Conservation (phyloP, 2,113 vertebrate species). For the Poecile atricapillus region DNA sequence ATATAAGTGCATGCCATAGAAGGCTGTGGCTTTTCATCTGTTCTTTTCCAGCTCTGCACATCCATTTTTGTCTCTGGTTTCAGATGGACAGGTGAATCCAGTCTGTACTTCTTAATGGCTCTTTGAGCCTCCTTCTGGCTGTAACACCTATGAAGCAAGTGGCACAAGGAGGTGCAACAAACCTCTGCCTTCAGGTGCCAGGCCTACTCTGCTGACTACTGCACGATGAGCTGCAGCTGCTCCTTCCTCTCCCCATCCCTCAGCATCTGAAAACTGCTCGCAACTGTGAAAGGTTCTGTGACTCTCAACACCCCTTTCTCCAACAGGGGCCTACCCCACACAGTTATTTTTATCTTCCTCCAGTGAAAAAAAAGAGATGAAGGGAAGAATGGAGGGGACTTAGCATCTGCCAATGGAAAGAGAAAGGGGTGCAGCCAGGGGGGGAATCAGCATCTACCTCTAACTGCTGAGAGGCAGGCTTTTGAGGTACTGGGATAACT, state of each 20-base stretch:
- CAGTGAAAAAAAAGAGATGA: neutral
- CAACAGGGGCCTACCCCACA: fast-evolving
- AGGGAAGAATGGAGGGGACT: neutral
- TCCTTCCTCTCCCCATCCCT: neutral
- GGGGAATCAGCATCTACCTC: neutral
- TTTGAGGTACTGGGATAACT: neutral
- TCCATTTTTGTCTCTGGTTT: neutral
- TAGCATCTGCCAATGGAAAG: neutral
- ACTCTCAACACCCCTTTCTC: neutral
- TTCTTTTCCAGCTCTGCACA: neutral
- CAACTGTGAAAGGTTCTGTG: neutral
- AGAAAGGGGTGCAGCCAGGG: neutral
- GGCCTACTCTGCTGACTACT: fast-evolving
- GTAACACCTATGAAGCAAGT: neutral
- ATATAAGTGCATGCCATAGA: fast-evolving
- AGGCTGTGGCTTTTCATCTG: neutral
- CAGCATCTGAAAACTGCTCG: neutral
- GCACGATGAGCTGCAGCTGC: neutral
- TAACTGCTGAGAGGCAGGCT: neutral
- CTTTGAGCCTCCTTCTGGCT: neutral
- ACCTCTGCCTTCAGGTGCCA: neutral
- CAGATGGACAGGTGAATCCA: neutral
- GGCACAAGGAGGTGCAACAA: neutral
- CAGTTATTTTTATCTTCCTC: neutral
- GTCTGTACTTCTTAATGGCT: neutral